Conservation (phyloP, 2,888 invertebrate genomes). For the Eupithecia subumbrata region DNA sequence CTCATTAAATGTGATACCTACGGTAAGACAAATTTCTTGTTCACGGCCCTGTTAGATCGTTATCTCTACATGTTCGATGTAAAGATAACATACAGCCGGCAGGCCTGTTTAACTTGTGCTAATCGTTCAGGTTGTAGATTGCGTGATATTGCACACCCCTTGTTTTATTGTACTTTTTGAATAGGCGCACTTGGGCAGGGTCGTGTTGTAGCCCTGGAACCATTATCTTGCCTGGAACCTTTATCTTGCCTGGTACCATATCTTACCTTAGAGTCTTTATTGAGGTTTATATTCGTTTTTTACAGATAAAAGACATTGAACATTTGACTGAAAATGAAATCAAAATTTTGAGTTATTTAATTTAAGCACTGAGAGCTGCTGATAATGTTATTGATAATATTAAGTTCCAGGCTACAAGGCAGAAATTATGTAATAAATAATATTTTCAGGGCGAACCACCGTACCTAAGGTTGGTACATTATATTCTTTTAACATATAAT, state of each 20-base stretch:
- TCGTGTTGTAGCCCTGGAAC: background rate
- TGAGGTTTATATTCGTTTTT: too few relatives aligned
- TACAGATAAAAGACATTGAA: too few relatives aligned
- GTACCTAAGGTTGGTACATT: background rate
- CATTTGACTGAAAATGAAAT: background rate
- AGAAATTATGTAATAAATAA: background rate
- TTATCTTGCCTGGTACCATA: background rate
- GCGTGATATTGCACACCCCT: constrained; percentile 63
- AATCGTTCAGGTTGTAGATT: constrained; percentile 75
- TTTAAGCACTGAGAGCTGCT: background rate
- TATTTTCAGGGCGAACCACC: background rate
- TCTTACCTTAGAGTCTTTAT: background rate
- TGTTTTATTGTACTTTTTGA: constrained; percentile 45
- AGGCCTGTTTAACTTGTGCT: constrained; percentile 75
- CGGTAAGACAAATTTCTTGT: constrained; percentile 5
- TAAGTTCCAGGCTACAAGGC: background rate
- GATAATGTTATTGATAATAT: background rate
- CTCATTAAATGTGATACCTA: background rate
- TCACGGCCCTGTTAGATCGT: constrained; percentile 18
- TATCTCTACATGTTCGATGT: constrained; percentile 40
- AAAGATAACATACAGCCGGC: constrained; percentile 53
- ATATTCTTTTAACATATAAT: background rate
- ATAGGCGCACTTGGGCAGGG: constrained; percentile 13
- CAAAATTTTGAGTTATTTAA: background rate
- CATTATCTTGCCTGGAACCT: background rate